Evolutionary conservation across 2,113 vertebrate species (phyloP), one percentile per base, ranked within the genome.

Genomic region (Hystrix brachyura): DNA sequence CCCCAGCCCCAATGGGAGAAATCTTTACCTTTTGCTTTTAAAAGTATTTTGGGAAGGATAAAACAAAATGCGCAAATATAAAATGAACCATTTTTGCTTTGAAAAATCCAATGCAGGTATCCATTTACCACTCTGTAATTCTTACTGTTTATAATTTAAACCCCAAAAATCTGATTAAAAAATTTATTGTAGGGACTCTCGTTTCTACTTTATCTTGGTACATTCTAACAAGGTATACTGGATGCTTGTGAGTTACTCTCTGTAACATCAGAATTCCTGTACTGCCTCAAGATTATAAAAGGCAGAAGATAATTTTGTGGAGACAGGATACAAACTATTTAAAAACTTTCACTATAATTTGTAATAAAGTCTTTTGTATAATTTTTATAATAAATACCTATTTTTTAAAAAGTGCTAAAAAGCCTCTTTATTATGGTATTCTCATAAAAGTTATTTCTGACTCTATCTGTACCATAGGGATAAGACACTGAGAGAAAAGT

Each of bases 371-470:
- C 93, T 18, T 98, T 98, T 98, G 97, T 98, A 94, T 97, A 83
- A 93, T 79, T 98, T 98, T 98, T 98, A 94, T 98, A 99, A 99
- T 98, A 99, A 99, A 99, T 95, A n/a, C 72, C 38, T 97, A 72
- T 97, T 98, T 97, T 96, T 64, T 74, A 95, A 94, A 94, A 97
- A 87, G 86, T 81, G 27, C 32, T 72, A 21, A 76, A 69, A 79
- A 67, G 67, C 59, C 57, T 97, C 78, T 80, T 96, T 89, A 72
- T 84, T 93, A 53, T 43, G 62, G 46, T 15, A 78, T 62, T 55
- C n/a, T 87, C 65, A 46, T 15, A 67, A 55, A n/a, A 12, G 10
- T 94, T 74, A 91, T 88, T 86, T 72, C 55, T 59, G 67, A 19
- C 29, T 69, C 2, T 93, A 55, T 90, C 74, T 90, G 72, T 80